phyloP scores from a whole-genome alignment of 2,113 vertebrate species.

The Dasypus novemcinctus region DNA sequence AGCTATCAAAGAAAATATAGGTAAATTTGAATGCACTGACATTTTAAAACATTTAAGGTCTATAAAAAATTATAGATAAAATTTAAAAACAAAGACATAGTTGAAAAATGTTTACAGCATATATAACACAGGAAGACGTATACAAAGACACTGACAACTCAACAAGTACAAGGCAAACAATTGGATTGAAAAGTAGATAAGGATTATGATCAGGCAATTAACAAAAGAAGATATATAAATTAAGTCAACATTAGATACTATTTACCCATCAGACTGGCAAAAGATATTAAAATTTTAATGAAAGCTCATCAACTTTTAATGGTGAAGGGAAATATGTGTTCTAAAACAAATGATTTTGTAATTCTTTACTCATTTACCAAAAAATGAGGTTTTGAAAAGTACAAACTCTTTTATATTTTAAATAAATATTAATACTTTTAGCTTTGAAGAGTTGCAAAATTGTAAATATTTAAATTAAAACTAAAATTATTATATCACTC shows the following conservation, averaged over 20 bases:
- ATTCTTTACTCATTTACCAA: background rate
- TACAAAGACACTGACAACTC: background rate
- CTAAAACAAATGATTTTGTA: background rate
- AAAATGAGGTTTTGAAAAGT: background rate
- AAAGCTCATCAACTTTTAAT: background rate
- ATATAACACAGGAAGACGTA: background rate
- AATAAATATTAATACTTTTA: background rate
- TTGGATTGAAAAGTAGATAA: background rate
- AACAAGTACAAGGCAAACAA: background rate
- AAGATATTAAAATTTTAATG: background rate
- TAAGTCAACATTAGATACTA: background rate
- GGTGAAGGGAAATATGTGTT: background rate
- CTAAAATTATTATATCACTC: background rate
- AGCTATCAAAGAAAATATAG: background rate
- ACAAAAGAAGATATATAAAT: background rate
- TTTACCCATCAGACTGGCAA: background rate
- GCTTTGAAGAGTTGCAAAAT: background rate
- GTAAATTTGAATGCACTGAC: background rate
- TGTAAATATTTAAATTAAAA: background rate
- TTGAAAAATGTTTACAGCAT: background rate
- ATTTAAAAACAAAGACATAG: background rate
- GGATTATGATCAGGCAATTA: background rate
- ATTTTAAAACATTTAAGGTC: background rate
- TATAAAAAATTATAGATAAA: background rate
- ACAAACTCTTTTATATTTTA: background rate